Evolutionary conservation across 2,113 vertebrate genomes (phyloP).

Genomic region (Mormyrus iriodes): DNA sequence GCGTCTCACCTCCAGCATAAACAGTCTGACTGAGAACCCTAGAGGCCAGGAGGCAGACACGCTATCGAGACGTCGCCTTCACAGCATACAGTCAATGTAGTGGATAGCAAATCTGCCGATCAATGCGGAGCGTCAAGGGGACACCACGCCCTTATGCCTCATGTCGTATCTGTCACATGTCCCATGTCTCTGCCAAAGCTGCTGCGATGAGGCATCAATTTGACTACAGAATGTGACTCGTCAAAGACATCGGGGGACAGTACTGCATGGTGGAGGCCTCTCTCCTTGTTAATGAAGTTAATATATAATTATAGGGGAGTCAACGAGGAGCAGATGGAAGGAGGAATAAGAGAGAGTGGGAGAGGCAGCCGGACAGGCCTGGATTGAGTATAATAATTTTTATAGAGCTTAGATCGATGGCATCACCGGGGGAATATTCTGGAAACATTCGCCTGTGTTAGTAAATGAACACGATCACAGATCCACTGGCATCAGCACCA

Average conservation of each 20-base stretch:
- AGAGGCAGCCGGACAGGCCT: conserved; percentile 19
- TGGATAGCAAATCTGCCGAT: not conserved
- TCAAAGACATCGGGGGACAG: conserved; percentile 55
- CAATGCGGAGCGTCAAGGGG: not conserved
- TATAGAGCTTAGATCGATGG: conserved; percentile 56
- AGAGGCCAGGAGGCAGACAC: not conserved
- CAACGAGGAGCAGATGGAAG: not conserved
- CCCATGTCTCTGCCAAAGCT: not conserved
- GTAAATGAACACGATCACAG: not conserved
- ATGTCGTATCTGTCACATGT: not conserved
- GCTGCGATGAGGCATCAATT: conserved; percentile 61
- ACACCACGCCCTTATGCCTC: rapidly evolving
- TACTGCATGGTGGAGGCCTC: conserved; percentile 56
- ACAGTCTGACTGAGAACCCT: not conserved
- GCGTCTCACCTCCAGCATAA: not conserved
- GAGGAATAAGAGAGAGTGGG: not conserved
- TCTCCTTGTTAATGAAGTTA: conserved; percentile 43
- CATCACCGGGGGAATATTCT: conserved; percentile 44
- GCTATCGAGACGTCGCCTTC: not conserved
- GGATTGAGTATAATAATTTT: conserved; percentile 57
- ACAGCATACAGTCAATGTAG: not conserved
- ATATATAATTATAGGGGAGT: conserved; percentile 45
- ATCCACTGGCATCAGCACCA: not conserved
- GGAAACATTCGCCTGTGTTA: conserved; percentile 10
- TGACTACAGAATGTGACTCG: conserved; percentile 60